Conservation (phyloP, 2,888 invertebrate species). For the Troides aeacus region DNA sequence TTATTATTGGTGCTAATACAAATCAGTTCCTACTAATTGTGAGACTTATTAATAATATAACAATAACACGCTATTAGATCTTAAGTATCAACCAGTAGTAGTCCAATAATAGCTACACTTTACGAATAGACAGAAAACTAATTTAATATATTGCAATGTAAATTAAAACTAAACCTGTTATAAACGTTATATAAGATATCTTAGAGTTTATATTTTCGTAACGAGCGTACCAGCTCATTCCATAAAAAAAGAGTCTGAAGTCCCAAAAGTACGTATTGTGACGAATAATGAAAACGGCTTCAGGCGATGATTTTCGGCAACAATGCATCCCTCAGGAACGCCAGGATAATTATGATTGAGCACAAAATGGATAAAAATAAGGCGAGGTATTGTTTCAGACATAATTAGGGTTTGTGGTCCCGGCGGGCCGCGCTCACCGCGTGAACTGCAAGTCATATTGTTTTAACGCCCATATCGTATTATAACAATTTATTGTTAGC, state of each 20-base stretch:
- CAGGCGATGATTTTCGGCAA: constrained; percentile 62
- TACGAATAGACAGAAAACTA: too few relatives aligned
- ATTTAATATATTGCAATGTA: too few relatives aligned
- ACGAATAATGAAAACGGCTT: constrained; percentile 46
- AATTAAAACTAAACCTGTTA: too few relatives aligned
- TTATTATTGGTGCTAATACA: too few relatives aligned
- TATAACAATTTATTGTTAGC: constrained; percentile 30
- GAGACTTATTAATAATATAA: too few relatives aligned
- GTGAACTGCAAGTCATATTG: constrained; percentile 62
- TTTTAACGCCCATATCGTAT: constrained; percentile 35
- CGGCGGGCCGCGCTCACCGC: constrained; percentile 47
- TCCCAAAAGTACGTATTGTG: constrained; percentile 43
- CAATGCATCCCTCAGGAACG: constrained; percentile 66
- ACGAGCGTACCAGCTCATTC: background rate
- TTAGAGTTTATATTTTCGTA: too few relatives aligned
- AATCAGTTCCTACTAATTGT: too few relatives aligned
- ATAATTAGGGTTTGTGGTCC: constrained; percentile 79
- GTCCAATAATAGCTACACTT: too few relatives aligned
- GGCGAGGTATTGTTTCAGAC: constrained; percentile 72
- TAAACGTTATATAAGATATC: too few relatives aligned
- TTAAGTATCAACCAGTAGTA: too few relatives aligned
- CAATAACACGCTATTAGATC: too few relatives aligned
- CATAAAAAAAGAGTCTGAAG: background rate
- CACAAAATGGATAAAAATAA: constrained; percentile 78
- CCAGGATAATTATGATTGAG: constrained; percentile 77